Base-by-base conservation (phyloP, 2,888 invertebrate species). In the Antheraea yamamai region DNA sequence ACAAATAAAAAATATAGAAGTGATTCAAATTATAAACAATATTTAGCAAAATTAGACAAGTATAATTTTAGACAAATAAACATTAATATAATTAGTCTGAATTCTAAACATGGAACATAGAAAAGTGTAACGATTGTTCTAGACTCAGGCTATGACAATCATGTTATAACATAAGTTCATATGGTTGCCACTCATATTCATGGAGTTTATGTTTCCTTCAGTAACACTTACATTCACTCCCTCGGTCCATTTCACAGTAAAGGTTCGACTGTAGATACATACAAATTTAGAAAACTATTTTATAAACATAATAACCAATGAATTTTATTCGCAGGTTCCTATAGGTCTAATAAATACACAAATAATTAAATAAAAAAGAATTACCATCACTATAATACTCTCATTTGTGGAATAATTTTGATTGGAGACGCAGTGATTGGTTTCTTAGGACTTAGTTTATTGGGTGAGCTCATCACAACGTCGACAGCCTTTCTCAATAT, bases 381-480 rank as follows among this genome's bases (percentile, higher is more conserved):
- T 77, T 73, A 74, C 66, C 74, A 78, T 79, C 78, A 81, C 89
- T 90, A 93, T 85, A 92, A 89, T 79, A 87, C 85, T 85, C 91
- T 90, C 81, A 91, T 84, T 77, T 92, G 88, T 30, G 92, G 93
- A 39, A 86, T 78, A 79, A 94, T 92, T 78, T 92, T 89, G 74
- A 94, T 93, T 61, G 95, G 91, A 1, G 93, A 88, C 10, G 88
- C 81, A 8, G 86, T 88, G 70, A 93, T 90, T 7, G 94, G 93
- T 87, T 95, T 93, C 87, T 94, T 94, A 81, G 95, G 94, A 75
- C 94, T 95, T 14, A 90, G 85, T 79, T 95, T 95, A 78, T 85
- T 92, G 0, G 95, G 95, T 72, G 95, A 95, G 73, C 89, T 90
- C 91, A 95, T 94, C 47, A 95, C 95, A 18, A 94, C 94, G 78